Base-by-base conservation (phyloP, 2,113 vertebrate species). In the Scatophagus argus region DNA sequence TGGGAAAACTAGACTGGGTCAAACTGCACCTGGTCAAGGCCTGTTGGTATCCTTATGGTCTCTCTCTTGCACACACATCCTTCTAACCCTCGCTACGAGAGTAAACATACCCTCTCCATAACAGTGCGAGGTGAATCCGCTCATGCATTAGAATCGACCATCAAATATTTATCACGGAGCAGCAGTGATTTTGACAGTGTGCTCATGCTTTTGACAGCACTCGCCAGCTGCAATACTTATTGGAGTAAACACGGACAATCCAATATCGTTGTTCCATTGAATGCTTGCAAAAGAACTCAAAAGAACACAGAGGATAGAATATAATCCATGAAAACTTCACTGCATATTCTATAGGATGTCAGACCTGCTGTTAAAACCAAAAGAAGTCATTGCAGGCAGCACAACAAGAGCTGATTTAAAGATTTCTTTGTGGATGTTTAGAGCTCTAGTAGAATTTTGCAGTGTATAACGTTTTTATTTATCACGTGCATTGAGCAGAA, bases 91-190 rank as follows among this genome's bases (percentile, higher is more conserved):
- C 55, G 11, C 79, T 78, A 72, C 67, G 62, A 59, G 74, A 86
- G 85, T 81, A 87, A 88, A 92, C 87, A 89, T 46, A 89, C 74
- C 84, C 84, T 93, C 90, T 89, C 89, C 87, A 90, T 93, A 93
- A 93, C 91, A 91, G 84, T 56, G 84, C 41, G 77, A 88, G 84
- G 89, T 90, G 85, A 84, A 89, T 92, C 87, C 74, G 75, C 84
- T 90, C 88, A 92, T 89, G 89, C 90, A 90, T 92, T 87, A 85
- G 88, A 93, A 89, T 92, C 90, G 77, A 83, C 87, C 92, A 94
- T 94, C 89, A 93, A 94, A 93, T 94, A 95, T 94, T 93, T 92
- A 94, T 88, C 77, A 81, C 17, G 19, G 79, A 91, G 87, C 89
- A 91, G 92, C 85, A 89, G 84, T 89, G 91, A 93, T 91, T 93